Percentiles rank a stretch among this genome's conserved stretches.
phyloP scores from a whole-genome alignment of 2,797 vertebrate genomes.

The Pyrocephalus nanus region DNA sequence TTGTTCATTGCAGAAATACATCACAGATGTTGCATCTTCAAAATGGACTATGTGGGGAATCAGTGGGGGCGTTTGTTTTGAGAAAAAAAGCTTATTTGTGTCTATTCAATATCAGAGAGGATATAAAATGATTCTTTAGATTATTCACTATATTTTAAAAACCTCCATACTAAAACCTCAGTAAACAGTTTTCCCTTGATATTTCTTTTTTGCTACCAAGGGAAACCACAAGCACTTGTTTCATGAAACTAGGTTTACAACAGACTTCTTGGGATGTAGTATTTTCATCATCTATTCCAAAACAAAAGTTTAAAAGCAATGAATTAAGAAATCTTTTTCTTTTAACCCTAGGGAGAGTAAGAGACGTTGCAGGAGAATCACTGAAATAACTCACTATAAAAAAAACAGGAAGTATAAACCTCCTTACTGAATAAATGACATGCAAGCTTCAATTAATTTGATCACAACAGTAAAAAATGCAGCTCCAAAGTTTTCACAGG shows the following conservation, averaged over 20 bases:
- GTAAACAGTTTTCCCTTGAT: background rate
- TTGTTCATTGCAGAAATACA: accelerated
- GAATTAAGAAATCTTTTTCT: background rate
- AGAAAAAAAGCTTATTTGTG: background rate
- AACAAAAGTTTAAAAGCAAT: background rate
- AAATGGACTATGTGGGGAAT: background rate
- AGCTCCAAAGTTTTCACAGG: background rate
- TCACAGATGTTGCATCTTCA: background rate
- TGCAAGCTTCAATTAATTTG: background rate
- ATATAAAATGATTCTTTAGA: background rate
- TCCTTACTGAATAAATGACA: background rate
- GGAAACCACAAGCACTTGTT: background rate
- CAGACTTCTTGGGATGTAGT: background rate
- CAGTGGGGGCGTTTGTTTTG: background rate
- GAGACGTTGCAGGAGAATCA: background rate
- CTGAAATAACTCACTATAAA: background rate
- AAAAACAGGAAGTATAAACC: background rate
- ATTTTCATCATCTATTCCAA: background rate
- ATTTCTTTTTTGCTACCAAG: background rate
- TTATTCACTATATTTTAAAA: background rate
- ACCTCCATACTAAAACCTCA: background rate
- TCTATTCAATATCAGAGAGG: background rate
- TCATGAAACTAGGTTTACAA: background rate
- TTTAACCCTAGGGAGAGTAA: background rate
- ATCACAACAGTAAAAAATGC: background rate